A percentile compares a stretch with the other conserved stretches of the same genome.
Evolutionary conservation across 2,113 vertebrate species (phyloP).

Genomic region (Eira barbara): DNA sequence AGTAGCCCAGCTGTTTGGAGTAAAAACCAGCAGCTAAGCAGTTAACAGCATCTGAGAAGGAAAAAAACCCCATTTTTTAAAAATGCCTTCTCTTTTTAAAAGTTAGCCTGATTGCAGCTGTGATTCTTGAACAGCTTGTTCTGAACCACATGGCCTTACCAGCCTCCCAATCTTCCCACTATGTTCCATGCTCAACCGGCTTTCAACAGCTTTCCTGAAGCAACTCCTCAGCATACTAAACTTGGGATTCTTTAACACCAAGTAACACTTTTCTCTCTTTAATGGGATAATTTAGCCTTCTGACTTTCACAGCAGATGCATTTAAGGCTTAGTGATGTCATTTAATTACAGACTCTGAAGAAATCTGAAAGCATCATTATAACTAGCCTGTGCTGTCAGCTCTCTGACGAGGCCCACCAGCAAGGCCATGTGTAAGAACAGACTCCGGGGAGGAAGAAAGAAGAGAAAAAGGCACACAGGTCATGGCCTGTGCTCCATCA

Average conservation of each 20-base stretch:
- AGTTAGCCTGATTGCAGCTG: constrained; percentile 69
- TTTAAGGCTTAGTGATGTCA: constrained; percentile 72
- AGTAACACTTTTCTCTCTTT: constrained; percentile 57
- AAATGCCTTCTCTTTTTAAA: constrained; percentile 46
- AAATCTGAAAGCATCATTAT: constrained; percentile 62
- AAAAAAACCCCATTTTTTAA: background rate
- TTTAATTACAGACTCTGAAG: constrained; percentile 73
- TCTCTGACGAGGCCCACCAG: constrained; percentile 57
- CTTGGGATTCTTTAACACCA: constrained; percentile 55
- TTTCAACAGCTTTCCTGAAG: constrained; percentile 67
- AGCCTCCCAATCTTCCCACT: constrained; percentile 54
- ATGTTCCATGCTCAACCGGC: constrained; percentile 42
- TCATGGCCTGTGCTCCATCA: background rate
- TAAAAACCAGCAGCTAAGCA: constrained; percentile 54
- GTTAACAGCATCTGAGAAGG: constrained; percentile 54
- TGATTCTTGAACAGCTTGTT: constrained; percentile 67
- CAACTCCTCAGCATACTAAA: constrained; percentile 63
- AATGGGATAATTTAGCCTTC: constrained; percentile 73
- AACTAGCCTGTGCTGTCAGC: constrained; percentile 62
- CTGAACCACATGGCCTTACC: constrained; percentile 59
- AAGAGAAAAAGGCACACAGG: background rate
- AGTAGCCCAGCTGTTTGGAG: background rate
- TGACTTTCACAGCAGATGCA: constrained; percentile 76
- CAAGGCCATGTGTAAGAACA: background rate
- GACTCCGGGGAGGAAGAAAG: background rate